These are phyloP conservation scores for Orthosia gracilis DNA, from an alignment of 2,888 invertebrate genomes.

Conservation along the genomic window DNA sequence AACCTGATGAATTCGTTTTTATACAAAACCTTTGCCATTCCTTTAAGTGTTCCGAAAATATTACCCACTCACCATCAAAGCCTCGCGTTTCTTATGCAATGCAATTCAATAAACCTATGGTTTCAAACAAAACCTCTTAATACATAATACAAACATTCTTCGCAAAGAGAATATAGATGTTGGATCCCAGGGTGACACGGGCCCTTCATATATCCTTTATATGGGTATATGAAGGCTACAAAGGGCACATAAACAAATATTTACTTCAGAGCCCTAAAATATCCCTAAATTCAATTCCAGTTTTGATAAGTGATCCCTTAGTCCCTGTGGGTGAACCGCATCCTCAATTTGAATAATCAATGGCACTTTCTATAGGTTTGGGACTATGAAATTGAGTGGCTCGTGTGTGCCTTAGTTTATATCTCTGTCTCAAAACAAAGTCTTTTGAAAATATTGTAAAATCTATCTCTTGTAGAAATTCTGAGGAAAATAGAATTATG, in stretches of 20 bases:
- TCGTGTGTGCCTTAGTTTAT: neutral
- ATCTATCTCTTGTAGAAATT: neutral
- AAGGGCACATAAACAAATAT: conserved; percentile 63
- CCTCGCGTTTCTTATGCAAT: conserved; percentile 24
- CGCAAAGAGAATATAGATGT: conserved; percentile 48
- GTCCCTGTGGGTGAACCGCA: conserved; percentile 64
- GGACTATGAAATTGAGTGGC: conserved; percentile 16
- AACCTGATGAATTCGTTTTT: neutral
- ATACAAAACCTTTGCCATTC: conserved; percentile 6
- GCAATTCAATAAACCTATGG: conserved; percentile 57
- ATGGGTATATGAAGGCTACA: conserved; percentile 40
- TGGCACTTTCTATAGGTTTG: conserved; percentile 35
- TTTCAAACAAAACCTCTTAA: conserved; percentile 37
- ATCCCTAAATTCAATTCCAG: conserved; percentile 72
- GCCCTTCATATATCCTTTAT: neutral
- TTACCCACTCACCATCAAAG: neutral
- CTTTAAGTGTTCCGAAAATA: conserved; percentile 6
- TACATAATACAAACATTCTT: conserved; percentile 55
- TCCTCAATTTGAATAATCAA: conserved; percentile 75
- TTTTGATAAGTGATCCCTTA: conserved; percentile 74
- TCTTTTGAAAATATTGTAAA: too few relatives aligned
- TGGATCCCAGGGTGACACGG: conserved; percentile 43
- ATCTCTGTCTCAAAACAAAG: neutral
- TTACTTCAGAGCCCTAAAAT: conserved; percentile 59
- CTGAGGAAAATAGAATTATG: neutral